Base-by-base conservation (phyloP, 2,888 invertebrate species). In the Criorhina ranunculi region DNA sequence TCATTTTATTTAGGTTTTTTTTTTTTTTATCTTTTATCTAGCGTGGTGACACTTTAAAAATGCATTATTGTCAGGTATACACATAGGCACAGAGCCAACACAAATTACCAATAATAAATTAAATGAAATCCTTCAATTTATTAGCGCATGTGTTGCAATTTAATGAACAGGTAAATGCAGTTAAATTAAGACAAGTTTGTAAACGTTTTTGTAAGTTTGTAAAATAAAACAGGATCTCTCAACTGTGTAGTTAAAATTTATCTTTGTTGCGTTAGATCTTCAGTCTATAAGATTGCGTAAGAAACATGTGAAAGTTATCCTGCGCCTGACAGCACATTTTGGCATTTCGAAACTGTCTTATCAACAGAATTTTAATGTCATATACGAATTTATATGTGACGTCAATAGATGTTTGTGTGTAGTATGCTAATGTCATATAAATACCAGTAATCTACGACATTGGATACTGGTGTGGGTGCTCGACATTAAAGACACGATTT, bases 401-500 rank as follows among this genome's bases (percentile, higher is more conserved):
- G 66, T 66, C 66, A 66, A 66, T 51, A 6, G 17, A 62, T 19
- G 46, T n/a, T 17, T n/a, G 8, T 66, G 51, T 5, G 51, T 24
- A 24, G 51, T 24, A 24, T 24, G 24, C 12, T 15, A 0, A 15
- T 49, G 5, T 35, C 8, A 9, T 9, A 55, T 31, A 12, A n/a
- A n/a, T n/a, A n/a, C 12, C 8, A 12, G 12, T 31, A 31, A 31
- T 15, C 12, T 29, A 5, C 8, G 7, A 15, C 15, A 44, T 0
- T 24, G 24, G 31, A 31, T 4, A 7, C 6, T n/a, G 29, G 24
- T n/a, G 12, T n/a, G 12, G 7, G 11, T 49, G 29, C 11, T 24
- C 24, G 24, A 24, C 24, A 3, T 3, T 3, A 24, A 1, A 24
- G 24, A 24, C 24, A 24, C 4, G 24, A 24, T 24, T 24, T 24